Conservation (phyloP, 2,797 vertebrate genomes). For the Sylvia borin region DNA sequence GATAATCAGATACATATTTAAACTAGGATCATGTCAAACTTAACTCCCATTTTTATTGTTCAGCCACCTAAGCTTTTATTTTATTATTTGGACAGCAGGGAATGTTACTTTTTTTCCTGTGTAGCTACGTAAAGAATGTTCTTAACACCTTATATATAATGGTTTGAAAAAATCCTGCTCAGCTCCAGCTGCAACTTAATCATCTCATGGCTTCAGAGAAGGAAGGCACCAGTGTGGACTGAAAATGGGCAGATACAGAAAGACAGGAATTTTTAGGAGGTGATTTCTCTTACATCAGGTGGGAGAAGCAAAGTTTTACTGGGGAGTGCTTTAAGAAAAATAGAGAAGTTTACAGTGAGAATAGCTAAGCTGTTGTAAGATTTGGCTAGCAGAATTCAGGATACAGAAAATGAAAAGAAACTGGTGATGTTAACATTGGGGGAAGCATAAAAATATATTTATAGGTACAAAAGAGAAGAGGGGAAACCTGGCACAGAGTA, state of each 20-base stretch:
- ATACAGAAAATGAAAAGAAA: not conserved
- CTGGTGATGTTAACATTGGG: not conserved
- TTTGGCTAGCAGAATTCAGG: not conserved
- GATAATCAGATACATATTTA: not conserved
- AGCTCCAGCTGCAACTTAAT: not conserved
- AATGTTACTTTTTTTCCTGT: not conserved
- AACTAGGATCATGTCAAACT: not conserved
- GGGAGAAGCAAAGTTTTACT: not conserved
- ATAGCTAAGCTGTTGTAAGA: not conserved
- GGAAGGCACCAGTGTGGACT: not conserved
- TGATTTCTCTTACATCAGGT: not conserved
- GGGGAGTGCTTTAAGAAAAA: not conserved
- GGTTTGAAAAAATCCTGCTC: not conserved
- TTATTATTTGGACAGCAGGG: not conserved
- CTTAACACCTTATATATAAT: not conserved
- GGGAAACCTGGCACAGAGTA: not conserved
- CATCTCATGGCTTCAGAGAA: not conserved
- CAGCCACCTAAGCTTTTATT: not conserved
- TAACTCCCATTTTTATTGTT: not conserved
- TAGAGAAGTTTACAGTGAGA: not conserved
- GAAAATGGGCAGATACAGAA: not conserved
- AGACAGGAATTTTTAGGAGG: not conserved
- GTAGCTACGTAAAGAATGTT: not conserved
- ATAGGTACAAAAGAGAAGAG: not conserved
- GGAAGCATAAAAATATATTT: not conserved